Percentiles rank a stretch among this genome's conserved stretches.
phyloP scores from a whole-genome alignment of 2,888 invertebrate species.

The Acronicta leporina region DNA sequence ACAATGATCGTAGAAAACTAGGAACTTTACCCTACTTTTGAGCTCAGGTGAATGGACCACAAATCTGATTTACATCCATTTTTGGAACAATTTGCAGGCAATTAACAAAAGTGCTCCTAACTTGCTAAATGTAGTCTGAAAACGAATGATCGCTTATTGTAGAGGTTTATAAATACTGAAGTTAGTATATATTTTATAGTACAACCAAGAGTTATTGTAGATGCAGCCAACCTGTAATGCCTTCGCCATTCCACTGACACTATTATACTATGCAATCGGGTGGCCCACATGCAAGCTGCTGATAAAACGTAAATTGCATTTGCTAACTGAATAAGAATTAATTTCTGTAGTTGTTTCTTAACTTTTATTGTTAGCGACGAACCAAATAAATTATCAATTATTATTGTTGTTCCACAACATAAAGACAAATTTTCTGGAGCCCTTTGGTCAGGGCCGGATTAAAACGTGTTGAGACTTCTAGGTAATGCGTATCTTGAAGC shows the following conservation, averaged over 20 bases:
- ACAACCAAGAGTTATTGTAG: slow-evolving; percentile 5
- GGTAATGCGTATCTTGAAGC: too few species aligned
- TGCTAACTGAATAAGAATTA: slow-evolving; percentile 40
- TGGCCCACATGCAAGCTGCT: slow-evolving; percentile 43
- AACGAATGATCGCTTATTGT: slow-evolving; percentile 13
- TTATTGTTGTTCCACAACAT: slow-evolving; percentile 17
- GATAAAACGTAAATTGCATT: slow-evolving; percentile 43
- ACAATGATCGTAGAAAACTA: too few species aligned
- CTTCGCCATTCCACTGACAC: slow-evolving; percentile 34
- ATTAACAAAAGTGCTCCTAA: slow-evolving; percentile 19
- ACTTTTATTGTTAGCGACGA: slow-evolving; percentile 28
- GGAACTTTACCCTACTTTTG: slow-evolving; percentile 9
- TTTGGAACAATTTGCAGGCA: slow-evolving; percentile 24
- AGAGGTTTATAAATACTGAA: too few species aligned
- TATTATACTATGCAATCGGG: slow-evolving; percentile 36
- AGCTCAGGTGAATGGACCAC: slow-evolving; percentile 13
- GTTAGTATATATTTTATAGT: too few species aligned
- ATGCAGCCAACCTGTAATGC: slow-evolving; percentile 5
- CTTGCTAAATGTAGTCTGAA: slow-evolving; percentile 13
- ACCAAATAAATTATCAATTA: slow-evolving; percentile 31
- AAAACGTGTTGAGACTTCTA: too few species aligned
- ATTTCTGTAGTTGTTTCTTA: slow-evolving; percentile 24
- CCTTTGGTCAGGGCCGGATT: slow-evolving; percentile 1
- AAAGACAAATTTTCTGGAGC: slow-evolving; percentile 14
- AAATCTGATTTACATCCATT: slow-evolving; percentile 43